Conservation (phyloP, 2,113 vertebrate species). For the Saguinus midas region DNA sequence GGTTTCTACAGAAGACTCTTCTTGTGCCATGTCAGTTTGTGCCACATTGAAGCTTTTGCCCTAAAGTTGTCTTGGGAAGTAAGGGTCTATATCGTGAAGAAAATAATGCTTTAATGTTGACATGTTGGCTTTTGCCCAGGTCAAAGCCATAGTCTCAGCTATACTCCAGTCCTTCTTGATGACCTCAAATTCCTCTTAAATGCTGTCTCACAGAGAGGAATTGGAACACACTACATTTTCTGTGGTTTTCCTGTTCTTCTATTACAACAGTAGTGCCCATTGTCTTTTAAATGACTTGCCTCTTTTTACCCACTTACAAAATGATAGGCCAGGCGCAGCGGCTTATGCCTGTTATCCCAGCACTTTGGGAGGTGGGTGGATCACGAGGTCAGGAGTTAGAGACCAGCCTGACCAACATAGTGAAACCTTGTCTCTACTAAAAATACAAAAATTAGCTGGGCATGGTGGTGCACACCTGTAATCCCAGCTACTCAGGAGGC, state of each 20-base stretch:
- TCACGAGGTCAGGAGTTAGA: background rate
- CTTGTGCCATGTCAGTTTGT: background rate
- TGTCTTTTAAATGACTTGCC: background rate
- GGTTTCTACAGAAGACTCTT: background rate
- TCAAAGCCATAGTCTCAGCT: background rate
- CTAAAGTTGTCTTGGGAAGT: background rate
- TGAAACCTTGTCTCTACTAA: background rate
- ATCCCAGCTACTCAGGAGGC: background rate
- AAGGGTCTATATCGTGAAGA: background rate
- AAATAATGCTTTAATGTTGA: background rate
- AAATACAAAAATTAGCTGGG: background rate
- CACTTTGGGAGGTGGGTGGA: background rate
- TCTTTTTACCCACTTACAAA: background rate
- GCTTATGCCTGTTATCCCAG: background rate
- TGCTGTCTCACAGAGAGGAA: background rate
- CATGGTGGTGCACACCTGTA: background rate
- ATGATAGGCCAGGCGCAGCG: accelerated
- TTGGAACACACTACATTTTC: background rate
- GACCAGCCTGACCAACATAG: background rate
- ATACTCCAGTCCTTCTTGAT: background rate
- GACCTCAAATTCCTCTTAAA: background rate
- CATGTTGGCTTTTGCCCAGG: background rate
- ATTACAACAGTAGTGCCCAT: background rate
- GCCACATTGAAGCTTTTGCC: background rate
- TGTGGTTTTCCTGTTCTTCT: background rate